These are phyloP conservation scores for Menidia beryllina DNA, from an alignment of 2,113 vertebrate genomes.

Conservation along the genomic window DNA sequence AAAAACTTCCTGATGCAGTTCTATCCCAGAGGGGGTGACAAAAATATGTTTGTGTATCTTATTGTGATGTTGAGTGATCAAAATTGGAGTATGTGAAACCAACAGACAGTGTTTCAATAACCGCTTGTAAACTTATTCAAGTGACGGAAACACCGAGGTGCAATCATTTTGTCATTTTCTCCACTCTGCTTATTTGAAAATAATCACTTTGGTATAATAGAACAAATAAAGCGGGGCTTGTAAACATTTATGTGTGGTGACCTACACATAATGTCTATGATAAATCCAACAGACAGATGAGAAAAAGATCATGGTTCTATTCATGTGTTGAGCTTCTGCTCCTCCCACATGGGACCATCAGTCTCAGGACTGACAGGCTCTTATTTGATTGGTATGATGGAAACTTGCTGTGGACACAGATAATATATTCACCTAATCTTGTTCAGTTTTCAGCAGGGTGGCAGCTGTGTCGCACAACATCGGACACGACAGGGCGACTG, in stretches of 20 bases:
- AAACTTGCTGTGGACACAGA: slow-evolving; percentile 24
- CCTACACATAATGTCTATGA: neutral
- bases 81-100: neutral
- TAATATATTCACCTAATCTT: slow-evolving; percentile 37
- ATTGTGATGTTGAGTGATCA: neutral
- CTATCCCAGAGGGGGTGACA: neutral
- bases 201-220: neutral
- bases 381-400: slow-evolving; percentile 44
- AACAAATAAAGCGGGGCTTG: neutral
- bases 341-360: slow-evolving; percentile 5
- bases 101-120: neutral
- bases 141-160: neutral
- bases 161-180: neutral
- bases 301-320: slow-evolving; percentile 17
- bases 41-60: neutral
- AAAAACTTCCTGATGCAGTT: neutral
- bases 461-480: slow-evolving; percentile 3
- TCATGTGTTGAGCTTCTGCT: slow-evolving; percentile 3
- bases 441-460: slow-evolving; percentile 5
- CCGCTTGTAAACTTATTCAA: neutral
- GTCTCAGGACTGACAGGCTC: slow-evolving; percentile 17
- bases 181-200: neutral
- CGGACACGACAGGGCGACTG: slow-evolving; percentile 7
- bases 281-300: slow-evolving; percentile 4
- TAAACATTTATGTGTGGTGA: neutral